phyloP scores from a whole-genome alignment of 2,113 vertebrate genomes.

The Oncorhynchus kisutch region DNA sequence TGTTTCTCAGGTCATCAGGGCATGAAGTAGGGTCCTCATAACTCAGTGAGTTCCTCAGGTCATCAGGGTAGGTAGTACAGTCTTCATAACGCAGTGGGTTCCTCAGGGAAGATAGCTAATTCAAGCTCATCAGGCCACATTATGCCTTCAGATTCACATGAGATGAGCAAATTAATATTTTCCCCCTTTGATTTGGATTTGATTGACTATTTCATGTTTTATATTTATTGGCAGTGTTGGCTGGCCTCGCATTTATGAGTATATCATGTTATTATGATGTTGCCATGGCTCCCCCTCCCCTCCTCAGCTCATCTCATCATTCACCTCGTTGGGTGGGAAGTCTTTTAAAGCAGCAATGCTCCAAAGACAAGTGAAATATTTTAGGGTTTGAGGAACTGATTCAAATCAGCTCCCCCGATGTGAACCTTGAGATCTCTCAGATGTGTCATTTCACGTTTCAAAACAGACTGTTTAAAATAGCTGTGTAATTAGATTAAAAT shows the following conservation, averaged over 20 bases:
- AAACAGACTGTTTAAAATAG: conserved; percentile 59
- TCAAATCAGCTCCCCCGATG: conserved; percentile 59
- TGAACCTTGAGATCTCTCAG: conserved; percentile 43
- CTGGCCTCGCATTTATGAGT: conserved; percentile 29
- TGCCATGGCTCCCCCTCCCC: conserved; percentile 25
- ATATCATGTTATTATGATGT: conserved; percentile 15
- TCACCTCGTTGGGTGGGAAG: conserved; percentile 18
- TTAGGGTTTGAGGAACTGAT: conserved; percentile 43
- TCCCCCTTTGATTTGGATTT: conserved; percentile 29
- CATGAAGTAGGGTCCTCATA: conserved; percentile 5
- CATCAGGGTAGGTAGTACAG: background rate
- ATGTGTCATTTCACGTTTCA: conserved; percentile 52
- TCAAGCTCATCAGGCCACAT: background rate
- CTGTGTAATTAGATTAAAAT: conserved; percentile 65
- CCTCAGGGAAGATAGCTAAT: background rate
- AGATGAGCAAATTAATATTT: conserved; percentile 44
- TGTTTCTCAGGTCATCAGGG: conserved; percentile 8
- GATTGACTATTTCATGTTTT: conserved; percentile 33
- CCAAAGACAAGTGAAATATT: conserved; percentile 10
- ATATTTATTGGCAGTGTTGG: conserved; percentile 31
- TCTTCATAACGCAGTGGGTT: conserved; percentile 9
- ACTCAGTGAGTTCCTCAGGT: conserved; percentile 8
- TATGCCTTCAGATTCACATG: background rate
- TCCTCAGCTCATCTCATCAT: conserved; percentile 25
- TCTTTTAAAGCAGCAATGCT: conserved; percentile 46